A percentile compares a stretch with the other conserved stretches of the same genome.
Conservation (phyloP, 2,797 vertebrate genomes). For the Rhynchotus rufescens region DNA sequence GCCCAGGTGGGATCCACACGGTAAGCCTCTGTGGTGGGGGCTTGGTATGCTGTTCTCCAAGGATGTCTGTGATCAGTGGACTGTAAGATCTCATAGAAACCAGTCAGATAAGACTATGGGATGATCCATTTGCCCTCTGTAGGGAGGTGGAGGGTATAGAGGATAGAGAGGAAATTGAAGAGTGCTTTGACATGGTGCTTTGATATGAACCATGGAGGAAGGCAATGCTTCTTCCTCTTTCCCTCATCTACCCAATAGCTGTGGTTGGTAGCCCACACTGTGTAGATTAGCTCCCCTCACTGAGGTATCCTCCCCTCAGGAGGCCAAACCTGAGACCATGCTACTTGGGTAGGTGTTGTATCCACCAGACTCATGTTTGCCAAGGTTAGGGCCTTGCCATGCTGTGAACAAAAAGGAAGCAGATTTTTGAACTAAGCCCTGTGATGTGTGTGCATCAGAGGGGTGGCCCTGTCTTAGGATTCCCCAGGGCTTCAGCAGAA, state of each 20-base stretch:
- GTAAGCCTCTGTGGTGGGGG: rapidly evolving
- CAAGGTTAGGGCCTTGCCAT: neutral
- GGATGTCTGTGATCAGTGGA: neutral
- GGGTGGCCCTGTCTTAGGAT: neutral
- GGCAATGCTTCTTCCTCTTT: neutral
- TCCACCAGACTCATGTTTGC: neutral
- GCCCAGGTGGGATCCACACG: neutral
- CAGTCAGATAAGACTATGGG: neutral
- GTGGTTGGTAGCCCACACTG: rapidly evolving
- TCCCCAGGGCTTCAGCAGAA: neutral
- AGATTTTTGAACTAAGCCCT: neutral
- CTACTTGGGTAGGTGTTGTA: neutral
- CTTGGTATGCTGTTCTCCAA: neutral
- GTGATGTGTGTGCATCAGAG: rapidly evolving
- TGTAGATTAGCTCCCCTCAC: neutral
- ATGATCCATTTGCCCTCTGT: neutral
- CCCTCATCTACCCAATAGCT: neutral
- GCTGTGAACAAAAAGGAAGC: neutral
- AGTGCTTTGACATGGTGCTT: neutral
- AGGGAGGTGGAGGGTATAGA: neutral
- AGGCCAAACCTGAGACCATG: neutral
- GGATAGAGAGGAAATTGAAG: neutral
- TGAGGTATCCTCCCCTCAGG: neutral
- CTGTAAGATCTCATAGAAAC: neutral
- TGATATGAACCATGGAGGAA: neutral